These are phyloP conservation scores for Acholoe squamosa DNA, from an alignment of 2,888 invertebrate genomes.

Conservation along the genomic window DNA sequence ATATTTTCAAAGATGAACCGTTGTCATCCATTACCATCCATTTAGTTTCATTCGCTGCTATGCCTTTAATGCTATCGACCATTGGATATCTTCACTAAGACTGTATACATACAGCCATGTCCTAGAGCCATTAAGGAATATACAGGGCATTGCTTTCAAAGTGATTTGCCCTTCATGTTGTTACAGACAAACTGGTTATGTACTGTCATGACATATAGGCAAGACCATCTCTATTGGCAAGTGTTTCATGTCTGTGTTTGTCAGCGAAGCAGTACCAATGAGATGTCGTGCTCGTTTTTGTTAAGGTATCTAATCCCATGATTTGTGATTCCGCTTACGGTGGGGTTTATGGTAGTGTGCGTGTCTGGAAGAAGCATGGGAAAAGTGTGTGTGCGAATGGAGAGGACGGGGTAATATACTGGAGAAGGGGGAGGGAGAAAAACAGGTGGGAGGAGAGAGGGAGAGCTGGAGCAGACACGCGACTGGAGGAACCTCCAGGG, in stretches of 20 bases:
- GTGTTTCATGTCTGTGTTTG: not conserved
- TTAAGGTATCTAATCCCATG: not conserved
- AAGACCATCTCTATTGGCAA: not conserved
- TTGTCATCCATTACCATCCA: no score
- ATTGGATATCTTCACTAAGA: not conserved
- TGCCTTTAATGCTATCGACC: no score
- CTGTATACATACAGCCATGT: not conserved
- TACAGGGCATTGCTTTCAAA: not conserved
- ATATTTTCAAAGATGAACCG: no score
- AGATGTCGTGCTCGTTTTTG: constrained; percentile 11
- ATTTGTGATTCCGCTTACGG: constrained; percentile 20
- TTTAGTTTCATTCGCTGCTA: no score
- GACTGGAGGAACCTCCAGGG: not conserved
- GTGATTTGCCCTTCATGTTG: not conserved
- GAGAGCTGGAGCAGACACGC: not conserved
- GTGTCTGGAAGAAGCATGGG: not conserved
- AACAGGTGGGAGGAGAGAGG: not conserved
- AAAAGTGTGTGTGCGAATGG: not conserved
- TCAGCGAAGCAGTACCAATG: not conserved
- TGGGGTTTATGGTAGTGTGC: not conserved
- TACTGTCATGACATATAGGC: constrained; percentile 2
- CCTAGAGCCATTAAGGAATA: not conserved
- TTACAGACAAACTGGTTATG: not conserved
- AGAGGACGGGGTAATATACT: no score
- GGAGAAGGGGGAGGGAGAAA: not conserved